A percentile compares a stretch with the other conserved stretches of the same genome.
Conservation (phyloP, 2,113 vertebrate genomes). For the Protobothrops flavoviridis region DNA sequence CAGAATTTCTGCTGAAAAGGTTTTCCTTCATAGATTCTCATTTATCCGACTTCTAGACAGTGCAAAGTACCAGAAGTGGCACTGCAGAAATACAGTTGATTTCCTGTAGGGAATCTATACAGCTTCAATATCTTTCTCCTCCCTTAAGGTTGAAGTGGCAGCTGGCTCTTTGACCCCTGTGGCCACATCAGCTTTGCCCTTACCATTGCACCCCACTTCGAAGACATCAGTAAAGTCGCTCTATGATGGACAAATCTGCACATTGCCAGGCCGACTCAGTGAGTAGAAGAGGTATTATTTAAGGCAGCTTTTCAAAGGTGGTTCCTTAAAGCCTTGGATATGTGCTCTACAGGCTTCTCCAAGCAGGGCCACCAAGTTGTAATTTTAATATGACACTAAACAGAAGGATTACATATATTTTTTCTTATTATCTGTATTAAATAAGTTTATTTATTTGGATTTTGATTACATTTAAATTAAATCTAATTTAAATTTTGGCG, state of each 20-base stretch:
- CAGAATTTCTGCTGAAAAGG: not conserved
- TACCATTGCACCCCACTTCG: conserved; percentile 15
- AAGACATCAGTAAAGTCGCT: conserved; percentile 8
- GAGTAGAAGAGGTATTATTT: conserved; percentile 56
- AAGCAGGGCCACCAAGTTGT: not conserved
- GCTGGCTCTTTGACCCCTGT: conserved; percentile 3
- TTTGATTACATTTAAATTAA: not conserved
- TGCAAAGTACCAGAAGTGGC: not conserved
- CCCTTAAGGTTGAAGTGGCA: conserved; percentile 47
- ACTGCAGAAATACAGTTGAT: not conserved
- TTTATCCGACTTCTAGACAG: not conserved
- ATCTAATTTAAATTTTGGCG: not conserved
- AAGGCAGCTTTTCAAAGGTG: not conserved
- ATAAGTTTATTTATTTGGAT: not conserved
- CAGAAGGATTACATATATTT: not conserved
- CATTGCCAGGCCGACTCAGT: conserved; percentile 82
- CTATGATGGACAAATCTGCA: conserved; percentile 71
- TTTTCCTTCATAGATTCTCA: not conserved
- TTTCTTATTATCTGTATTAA: not conserved
- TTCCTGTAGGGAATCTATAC: not conserved
- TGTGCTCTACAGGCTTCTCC: not conserved
- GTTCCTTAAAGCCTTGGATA: not conserved
- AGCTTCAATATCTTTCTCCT: conserved; percentile 14
- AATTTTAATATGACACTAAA: not conserved
- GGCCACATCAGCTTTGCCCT: not conserved